phyloP scores from a whole-genome alignment of 2,888 invertebrate species.

The Coelopa pilipes region DNA sequence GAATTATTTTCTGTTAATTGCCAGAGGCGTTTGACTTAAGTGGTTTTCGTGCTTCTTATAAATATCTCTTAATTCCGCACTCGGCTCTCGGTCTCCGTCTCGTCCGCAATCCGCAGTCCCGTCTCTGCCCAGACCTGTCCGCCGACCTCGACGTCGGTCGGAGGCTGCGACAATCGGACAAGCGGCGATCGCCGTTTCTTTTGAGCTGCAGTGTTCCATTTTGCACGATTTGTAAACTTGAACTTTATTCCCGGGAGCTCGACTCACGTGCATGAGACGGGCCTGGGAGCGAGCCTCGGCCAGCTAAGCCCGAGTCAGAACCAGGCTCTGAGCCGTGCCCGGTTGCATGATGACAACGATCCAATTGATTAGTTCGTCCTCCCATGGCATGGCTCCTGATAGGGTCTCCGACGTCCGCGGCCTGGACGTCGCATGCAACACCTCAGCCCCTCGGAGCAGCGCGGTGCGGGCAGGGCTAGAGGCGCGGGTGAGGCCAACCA shows the following conservation, averaged over 20 bases:
- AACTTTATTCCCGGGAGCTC: background rate
- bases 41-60: slow-evolving; percentile 67
- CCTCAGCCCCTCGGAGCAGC: background rate
- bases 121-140: no score
- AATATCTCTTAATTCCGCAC: slow-evolving; percentile 64
- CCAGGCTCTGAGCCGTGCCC: slow-evolving; percentile 48
- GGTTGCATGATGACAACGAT: slow-evolving; percentile 62
- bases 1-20: slow-evolving; percentile 61
- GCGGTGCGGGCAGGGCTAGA: background rate
- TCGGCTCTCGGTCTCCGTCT: slow-evolving; percentile 36
- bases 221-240: slow-evolving; percentile 61
- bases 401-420: slow-evolving; percentile 1
- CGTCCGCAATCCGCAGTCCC: no score
- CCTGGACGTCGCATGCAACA: background rate
- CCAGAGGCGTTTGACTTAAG: slow-evolving; percentile 66
- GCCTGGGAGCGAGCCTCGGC: slow-evolving; percentile 6
- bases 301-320: slow-evolving; percentile 20
- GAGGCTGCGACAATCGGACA: slow-evolving; percentile 52
- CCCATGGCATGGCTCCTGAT: background rate
- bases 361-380: slow-evolving; percentile 56
- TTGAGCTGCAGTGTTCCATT: slow-evolving; percentile 62
- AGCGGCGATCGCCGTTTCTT: slow-evolving; percentile 58
- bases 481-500: slow-evolving; percentile 57
- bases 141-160: no score
- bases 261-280: slow-evolving; percentile 18